Percentiles rank a stretch among this genome's conserved stretches.
These are phyloP conservation scores for Lates japonicus DNA, from an alignment of 2,797 vertebrate species.

Conservation along the genomic window DNA sequence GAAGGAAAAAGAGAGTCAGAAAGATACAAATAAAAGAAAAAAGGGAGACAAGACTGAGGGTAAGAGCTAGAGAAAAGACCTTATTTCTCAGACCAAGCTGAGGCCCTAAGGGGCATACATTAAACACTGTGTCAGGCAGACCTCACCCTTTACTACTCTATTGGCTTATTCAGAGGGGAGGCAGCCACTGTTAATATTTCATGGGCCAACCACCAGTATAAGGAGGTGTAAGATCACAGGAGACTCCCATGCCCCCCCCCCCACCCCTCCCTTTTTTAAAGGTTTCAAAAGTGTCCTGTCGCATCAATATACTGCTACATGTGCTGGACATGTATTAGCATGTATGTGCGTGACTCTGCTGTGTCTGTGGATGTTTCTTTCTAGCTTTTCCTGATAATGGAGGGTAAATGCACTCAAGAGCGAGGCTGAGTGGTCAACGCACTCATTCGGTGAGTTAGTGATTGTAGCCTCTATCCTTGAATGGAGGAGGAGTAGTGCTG, in stretches of 20 bases:
- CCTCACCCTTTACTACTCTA: constrained; percentile 78
- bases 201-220: constrained; percentile 74
- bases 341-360: constrained; percentile 1
- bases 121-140: constrained; percentile 79
- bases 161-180: constrained; percentile 77
- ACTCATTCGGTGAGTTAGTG: constrained; percentile 70
- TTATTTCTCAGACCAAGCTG: constrained; percentile 65
- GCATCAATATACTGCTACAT: constrained; percentile 36
- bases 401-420: constrained; percentile 48
- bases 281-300: constrained; percentile 47
- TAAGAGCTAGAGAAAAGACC: constrained; percentile 41
- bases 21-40: constrained; percentile 18
- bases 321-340: constrained; percentile 36
- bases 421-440: constrained; percentile 62
- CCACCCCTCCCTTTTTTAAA: background rate
- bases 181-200: constrained; percentile 80
- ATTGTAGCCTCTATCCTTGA: constrained; percentile 60
- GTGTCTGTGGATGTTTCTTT: constrained; percentile 10
- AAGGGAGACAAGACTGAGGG: constrained; percentile 55
- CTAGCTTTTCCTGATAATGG: constrained; percentile 33
- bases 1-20: constrained; percentile 29
- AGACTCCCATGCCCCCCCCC: constrained; percentile 44
- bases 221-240: constrained; percentile 74
- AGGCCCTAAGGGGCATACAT: constrained; percentile 73
- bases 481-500: constrained; percentile 54